These are phyloP conservation scores for Anas bahamensis DNA, from an alignment of 2,797 vertebrate species.

Conservation along the genomic window DNA sequence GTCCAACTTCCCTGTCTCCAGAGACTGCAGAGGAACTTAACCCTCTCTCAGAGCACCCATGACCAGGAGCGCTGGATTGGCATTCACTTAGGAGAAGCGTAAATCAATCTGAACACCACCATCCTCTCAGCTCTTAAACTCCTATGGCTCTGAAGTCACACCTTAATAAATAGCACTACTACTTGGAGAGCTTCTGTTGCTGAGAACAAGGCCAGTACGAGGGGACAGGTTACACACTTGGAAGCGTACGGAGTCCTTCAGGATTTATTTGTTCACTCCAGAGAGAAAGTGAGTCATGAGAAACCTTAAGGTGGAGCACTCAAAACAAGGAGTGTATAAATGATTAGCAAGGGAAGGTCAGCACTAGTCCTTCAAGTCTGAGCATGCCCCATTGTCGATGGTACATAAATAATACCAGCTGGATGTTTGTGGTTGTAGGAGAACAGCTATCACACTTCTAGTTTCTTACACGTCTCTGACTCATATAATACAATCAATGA, in stretches of 20 bases:
- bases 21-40: neutral
- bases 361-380: constrained; percentile 67
- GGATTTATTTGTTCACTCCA: constrained; percentile 42
- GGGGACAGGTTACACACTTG: neutral
- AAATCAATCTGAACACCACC: neutral
- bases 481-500: neutral
- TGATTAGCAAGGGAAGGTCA: constrained; percentile 72
- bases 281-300: constrained; percentile 76
- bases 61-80: neutral
- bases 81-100: neutral
- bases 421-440: constrained; percentile 57
- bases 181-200: neutral
- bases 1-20: neutral
- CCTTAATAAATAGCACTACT: neutral
- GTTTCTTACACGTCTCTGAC: constrained; percentile 15
- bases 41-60: neutral
- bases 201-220: neutral
- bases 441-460: constrained; percentile 17
- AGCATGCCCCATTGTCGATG: constrained; percentile 52
- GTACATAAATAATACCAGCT: constrained; percentile 50
- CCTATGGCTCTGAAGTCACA: neutral
- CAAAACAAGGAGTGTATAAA: constrained; percentile 74
- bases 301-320: constrained; percentile 75
- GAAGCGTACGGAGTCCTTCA: constrained; percentile 6
- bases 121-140: neutral